phyloP scores from a whole-genome alignment of 2,888 invertebrate species.

The Tachina lurida region DNA sequence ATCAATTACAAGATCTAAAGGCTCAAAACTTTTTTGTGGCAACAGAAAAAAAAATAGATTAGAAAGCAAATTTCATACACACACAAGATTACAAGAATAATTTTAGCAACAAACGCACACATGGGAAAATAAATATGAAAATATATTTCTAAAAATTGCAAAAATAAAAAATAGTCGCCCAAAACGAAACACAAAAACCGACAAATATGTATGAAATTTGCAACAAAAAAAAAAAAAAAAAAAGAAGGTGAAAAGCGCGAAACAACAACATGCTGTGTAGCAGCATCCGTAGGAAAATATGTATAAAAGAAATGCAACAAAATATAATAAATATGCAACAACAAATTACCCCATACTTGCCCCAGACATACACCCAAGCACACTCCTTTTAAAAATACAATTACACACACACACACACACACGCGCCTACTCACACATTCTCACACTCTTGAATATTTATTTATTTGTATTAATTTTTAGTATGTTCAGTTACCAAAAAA shows the following conservation, averaged over 20 bases:
- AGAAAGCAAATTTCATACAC: slow-evolving; percentile 15
- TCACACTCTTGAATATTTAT: background rate
- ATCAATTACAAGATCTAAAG: slow-evolving; percentile 72
- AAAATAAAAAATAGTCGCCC: slow-evolving; percentile 6
- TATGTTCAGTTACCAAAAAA: slow-evolving; percentile 34
- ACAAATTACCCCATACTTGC: slow-evolving; percentile 13
- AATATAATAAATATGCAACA: slow-evolving; percentile 63
- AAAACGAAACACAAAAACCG: slow-evolving; percentile 28
- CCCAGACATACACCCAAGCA: background rate
- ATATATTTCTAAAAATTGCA: slow-evolving; percentile 41
- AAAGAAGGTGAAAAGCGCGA: slow-evolving; percentile 66
- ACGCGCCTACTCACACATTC: background rate
- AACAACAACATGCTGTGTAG: slow-evolving; percentile 34
- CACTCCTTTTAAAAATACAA: slow-evolving; percentile 14
- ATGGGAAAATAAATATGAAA: slow-evolving; percentile 48
- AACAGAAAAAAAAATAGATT: slow-evolving; percentile 20
- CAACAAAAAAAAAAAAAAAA: background rate
- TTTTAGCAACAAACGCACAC: background rate
- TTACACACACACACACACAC: background rate
- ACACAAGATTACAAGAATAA: slow-evolving; percentile 51
- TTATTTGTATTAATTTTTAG: slow-evolving; percentile 35
- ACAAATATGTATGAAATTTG: slow-evolving; percentile 25
- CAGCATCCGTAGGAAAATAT: slow-evolving; percentile 25
- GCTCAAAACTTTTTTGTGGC: slow-evolving; percentile 67
- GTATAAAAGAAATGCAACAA: slow-evolving; percentile 59